Base-by-base conservation (phyloP, 2,888 invertebrate species). In the Melanargia galathea region DNA sequence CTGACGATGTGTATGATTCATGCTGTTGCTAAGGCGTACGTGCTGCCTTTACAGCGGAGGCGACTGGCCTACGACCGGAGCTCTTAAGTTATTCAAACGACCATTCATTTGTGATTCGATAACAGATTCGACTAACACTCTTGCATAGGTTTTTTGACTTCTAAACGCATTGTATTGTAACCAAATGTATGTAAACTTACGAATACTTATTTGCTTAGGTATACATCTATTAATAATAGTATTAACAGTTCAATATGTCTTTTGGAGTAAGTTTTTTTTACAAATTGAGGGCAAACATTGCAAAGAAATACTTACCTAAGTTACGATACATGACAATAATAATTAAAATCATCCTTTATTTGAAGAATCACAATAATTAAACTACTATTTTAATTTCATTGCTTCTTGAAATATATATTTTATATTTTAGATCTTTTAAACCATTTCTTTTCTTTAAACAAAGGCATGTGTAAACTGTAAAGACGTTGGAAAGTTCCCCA, bases 1-100 rank as follows among this genome's bases (percentile, higher is more conserved):
- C 71, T 72, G 68, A 73, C 70, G 60, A 69, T 66, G 73, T 18
- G 57, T 69, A 77, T 84, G 83, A 84, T 75, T 83, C 77, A 84
- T 76, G 70, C 59, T 43, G 60, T 67, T 71, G 73, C 70, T 74
- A 72, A 71, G 74, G 73, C 73, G 74, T 71, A 71, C 72, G 45
- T 33, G 57, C 30, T 30, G 72, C 68, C 64, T 73, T 75, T 72
- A 70, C 67, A 63, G 62, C 56, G 58, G 63, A 66, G 68, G 70
- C 70, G 73, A 71, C 72, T 72, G 69, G 65, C 49, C 49, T 74
- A 66, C 58, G 70, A 69, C 66, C 71, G 72, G 69, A 67, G 65
- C 68, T 70, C 66, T 70, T 64, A 62, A 65, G 64, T 64, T 70
- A 71, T 71, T 68, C 66, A 66, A 68, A 70, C 67, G 60, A 64